Conservation (phyloP, 2,888 invertebrate genomes). For the Tetramorium bicarinatum region DNA sequence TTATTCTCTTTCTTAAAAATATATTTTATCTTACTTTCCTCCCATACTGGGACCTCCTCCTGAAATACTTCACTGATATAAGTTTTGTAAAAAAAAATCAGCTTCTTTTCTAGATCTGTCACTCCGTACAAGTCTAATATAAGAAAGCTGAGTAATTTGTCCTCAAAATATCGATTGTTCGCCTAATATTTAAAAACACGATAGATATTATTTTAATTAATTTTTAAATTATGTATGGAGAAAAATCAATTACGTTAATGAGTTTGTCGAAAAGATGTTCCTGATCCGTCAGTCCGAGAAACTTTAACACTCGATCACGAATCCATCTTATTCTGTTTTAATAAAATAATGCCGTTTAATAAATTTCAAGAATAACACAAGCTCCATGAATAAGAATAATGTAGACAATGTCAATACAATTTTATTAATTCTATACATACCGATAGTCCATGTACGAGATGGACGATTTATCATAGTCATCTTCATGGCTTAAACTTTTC, state of each 20-base stretch:
- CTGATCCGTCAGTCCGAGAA: constrained; percentile 86
- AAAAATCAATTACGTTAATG: constrained; percentile 78
- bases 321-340: constrained; percentile 90
- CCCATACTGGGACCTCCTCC: constrained; percentile 91
- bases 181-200: constrained; percentile 69
- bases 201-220: constrained; percentile 12
- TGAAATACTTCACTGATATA: constrained; percentile 91
- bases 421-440: constrained; percentile 47
- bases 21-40: constrained; percentile 89
- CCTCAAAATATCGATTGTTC: constrained; percentile 87
- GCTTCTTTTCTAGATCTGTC: constrained; percentile 87
- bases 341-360: not conserved
- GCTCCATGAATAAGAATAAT: not conserved
- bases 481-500: not conserved
- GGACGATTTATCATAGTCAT: constrained; percentile 20
- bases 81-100: constrained; percentile 91
- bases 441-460: constrained; percentile 60
- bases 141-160: constrained; percentile 87
- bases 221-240: constrained; percentile 17
- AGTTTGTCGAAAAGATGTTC: constrained; percentile 81
- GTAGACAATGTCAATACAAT: not conserved
- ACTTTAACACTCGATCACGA: constrained; percentile 89
- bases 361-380: not conserved
- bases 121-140: constrained; percentile 87
- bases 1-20: not conserved